phyloP scores from a whole-genome alignment of 2,797 vertebrate species.

The Florisuga fusca region DNA sequence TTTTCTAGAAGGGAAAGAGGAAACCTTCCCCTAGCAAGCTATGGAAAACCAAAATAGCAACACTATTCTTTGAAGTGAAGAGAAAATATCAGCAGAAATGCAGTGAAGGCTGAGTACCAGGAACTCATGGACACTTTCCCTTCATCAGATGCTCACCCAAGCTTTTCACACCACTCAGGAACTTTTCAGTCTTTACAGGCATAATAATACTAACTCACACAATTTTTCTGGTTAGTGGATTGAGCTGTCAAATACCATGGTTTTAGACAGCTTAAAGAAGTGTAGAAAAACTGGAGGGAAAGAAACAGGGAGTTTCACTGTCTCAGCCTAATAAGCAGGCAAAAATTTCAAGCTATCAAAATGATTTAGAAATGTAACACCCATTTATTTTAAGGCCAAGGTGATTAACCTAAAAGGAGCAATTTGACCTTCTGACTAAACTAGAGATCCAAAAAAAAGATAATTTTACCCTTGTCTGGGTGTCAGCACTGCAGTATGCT shows the following conservation, averaged over 20 bases:
- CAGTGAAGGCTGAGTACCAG: rapidly evolving
- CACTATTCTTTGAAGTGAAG: not conserved
- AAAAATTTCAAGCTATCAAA: not conserved
- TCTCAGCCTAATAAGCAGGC: not conserved
- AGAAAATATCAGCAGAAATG: not conserved
- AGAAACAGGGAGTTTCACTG: not conserved
- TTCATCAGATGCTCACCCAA: not conserved
- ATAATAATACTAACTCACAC: not conserved
- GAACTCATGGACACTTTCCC: not conserved
- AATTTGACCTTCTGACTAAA: not conserved
- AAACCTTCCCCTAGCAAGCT: not conserved
- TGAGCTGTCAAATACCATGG: not conserved
- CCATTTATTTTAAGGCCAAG: not conserved
- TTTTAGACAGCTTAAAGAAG: not conserved
- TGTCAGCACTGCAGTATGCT: not conserved
- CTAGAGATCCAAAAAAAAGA: not conserved
- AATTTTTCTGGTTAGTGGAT: not conserved
- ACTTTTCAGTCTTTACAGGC: not conserved
- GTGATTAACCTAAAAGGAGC: not conserved
- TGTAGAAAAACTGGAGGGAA: not conserved
- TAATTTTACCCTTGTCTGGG: not conserved
- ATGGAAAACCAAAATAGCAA: not conserved
- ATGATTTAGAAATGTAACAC: not conserved
- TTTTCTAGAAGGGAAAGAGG: not conserved
- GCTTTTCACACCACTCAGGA: not conserved